phyloP scores from a whole-genome alignment of 2,888 invertebrate genomes.

The Pycnomerus fuliginosus region DNA sequence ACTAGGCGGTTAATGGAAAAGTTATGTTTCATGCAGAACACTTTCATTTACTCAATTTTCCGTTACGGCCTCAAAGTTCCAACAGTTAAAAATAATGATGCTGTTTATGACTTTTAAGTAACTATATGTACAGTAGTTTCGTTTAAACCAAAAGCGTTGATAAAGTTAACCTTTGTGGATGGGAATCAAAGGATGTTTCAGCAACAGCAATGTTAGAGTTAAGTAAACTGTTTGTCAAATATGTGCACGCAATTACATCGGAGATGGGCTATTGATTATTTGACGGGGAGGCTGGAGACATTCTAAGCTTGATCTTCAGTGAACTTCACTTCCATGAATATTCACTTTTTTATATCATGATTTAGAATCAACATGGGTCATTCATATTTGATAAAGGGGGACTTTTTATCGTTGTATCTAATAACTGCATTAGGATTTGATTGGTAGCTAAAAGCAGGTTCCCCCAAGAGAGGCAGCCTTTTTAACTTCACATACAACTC shows the following conservation, averaged over 20 bases:
- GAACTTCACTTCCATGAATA: no score
- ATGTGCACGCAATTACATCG: constrained; percentile 8
- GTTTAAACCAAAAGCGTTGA: no score
- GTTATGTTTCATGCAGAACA: no score
- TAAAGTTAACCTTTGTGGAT: constrained; percentile 12
- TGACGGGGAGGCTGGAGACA: neutral
- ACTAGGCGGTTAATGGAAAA: no score
- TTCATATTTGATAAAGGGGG: constrained; percentile 42
- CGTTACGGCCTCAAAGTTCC: no score
- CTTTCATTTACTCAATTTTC: no score
- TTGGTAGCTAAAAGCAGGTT: constrained; percentile 43
- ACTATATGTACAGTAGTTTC: no score
- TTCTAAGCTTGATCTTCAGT: neutral
- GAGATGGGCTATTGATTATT: constrained; percentile 7
- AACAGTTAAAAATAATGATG: no score
- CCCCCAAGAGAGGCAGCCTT: constrained; percentile 35
- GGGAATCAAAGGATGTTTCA: constrained; percentile 14
- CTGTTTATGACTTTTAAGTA: no score
- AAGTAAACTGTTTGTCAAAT: constrained; percentile 16
- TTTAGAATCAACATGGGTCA: constrained; percentile 33
- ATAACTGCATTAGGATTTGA: constrained; percentile 41
- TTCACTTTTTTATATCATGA: constrained; percentile 1
- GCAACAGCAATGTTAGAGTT: constrained; percentile 7
- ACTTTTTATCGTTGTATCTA: constrained; percentile 37
- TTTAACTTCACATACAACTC: constrained; percentile 34